phyloP scores from a whole-genome alignment of 2,113 vertebrate species.

The Chauna torquata region DNA sequence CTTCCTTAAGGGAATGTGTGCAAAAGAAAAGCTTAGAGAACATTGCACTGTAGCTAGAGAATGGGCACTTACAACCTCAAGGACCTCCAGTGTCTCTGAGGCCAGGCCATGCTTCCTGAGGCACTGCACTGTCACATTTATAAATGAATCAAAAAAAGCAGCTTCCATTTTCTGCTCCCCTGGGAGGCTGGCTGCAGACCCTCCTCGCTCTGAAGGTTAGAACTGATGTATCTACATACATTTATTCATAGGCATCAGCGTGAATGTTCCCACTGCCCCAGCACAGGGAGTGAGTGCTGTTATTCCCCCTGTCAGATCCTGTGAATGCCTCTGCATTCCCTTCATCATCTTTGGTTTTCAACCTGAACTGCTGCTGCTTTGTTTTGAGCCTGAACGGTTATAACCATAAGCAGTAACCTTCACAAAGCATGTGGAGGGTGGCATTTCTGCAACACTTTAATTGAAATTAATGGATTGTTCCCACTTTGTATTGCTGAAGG shows the following conservation, averaged over 20 bases:
- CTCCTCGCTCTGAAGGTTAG: neutral
- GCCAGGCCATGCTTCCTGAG: neutral
- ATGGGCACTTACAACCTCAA: neutral
- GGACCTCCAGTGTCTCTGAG: neutral
- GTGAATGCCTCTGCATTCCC: neutral
- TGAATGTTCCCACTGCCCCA: neutral
- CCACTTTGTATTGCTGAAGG: neutral
- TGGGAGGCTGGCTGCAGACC: neutral
- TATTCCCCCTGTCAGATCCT: neutral
- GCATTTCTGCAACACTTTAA: neutral
- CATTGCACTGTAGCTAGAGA: neutral
- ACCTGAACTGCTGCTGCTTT: neutral
- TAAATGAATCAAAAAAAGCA: neutral
- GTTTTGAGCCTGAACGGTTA: neutral
- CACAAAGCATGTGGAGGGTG: neutral
- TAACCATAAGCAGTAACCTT: neutral
- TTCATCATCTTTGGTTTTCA: neutral
- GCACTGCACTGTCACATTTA: neutral
- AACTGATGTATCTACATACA: accelerated
- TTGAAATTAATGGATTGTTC: neutral
- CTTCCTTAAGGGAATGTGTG: neutral
- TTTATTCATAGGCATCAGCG: neutral
- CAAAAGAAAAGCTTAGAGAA: neutral
- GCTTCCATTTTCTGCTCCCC: neutral
- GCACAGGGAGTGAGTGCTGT: neutral